phyloP scores from a whole-genome alignment of 2,888 invertebrate genomes.

The Sinotaia quadrata region DNA sequence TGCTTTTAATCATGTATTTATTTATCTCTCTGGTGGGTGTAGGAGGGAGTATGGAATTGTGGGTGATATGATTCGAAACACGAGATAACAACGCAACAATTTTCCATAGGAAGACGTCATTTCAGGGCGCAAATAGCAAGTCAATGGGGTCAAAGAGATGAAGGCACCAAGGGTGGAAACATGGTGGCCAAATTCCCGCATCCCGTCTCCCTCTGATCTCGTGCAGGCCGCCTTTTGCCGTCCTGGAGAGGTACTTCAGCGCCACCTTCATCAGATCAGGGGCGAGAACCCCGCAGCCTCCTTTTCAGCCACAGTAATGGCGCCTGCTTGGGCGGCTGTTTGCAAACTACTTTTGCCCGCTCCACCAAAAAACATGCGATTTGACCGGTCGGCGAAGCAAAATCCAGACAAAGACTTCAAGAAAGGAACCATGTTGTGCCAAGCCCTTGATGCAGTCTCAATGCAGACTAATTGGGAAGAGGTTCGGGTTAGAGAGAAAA shows the following conservation, averaged over 20 bases:
- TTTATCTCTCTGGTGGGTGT: too few relatives aligned
- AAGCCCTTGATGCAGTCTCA: slow-evolving; percentile 12
- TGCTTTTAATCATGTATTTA: too few relatives aligned
- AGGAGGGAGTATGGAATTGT: too few relatives aligned
- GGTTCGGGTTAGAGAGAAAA: background rate
- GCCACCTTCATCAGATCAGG: slow-evolving; percentile 32
- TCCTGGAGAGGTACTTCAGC: slow-evolving; percentile 14
- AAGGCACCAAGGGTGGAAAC: slow-evolving; percentile 11
- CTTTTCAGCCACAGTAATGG: slow-evolving; percentile 26
- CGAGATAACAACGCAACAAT: slow-evolving; percentile 22
- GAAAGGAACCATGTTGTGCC: slow-evolving; percentile 6
- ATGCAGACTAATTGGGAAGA: slow-evolving; percentile 21
- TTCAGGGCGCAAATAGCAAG: slow-evolving; percentile 22
- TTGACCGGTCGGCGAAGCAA: slow-evolving; percentile 20
- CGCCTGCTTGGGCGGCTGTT: slow-evolving; percentile 24
- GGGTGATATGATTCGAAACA: background rate
- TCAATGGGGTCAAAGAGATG: slow-evolving; percentile 16
- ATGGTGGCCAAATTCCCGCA: slow-evolving; percentile 8
- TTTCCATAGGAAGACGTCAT: slow-evolving; percentile 24
- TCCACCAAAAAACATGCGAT: slow-evolving; percentile 24
- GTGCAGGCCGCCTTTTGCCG: slow-evolving; percentile 13
- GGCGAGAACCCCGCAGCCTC: slow-evolving; percentile 23
- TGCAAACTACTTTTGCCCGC: slow-evolving; percentile 32
- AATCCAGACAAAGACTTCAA: slow-evolving; percentile 16
- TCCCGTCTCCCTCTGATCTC: slow-evolving; percentile 15